Evolutionary conservation across 2,888 invertebrate genomes (phyloP), one percentile per base, ranked within the genome.

Genomic region (Drosophila affinis): DNA sequence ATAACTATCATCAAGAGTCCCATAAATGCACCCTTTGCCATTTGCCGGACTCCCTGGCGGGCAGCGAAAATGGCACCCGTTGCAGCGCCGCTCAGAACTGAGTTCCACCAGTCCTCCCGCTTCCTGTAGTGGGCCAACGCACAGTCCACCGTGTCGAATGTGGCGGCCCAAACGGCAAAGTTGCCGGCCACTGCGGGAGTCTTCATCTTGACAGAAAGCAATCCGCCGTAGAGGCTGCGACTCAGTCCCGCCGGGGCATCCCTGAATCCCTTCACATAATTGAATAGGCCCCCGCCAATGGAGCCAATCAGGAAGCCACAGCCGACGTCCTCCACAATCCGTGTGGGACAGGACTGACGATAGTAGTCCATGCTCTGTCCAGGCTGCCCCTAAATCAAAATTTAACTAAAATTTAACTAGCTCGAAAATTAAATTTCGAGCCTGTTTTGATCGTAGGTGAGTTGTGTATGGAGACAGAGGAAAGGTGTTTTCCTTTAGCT

Each of bases 291-390:
- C 6, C 85, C 86, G 6, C 87, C 85, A 21, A 85, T 76, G 45
- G 63, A 58, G 49, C 85, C 85, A 86, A 85, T 87, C 70, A 85
- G 61, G 46, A 85, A 85, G 27, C 87, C 87, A 56, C 85, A 87
- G n/a, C 85, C 85, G 51, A 83, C 83, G 54, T 87, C 85, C 72
- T 85, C 85, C 10, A 87, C 79, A 53, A 85, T 79, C 48, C 85
- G 75, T 47, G 83, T 75, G 7, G 85, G 87, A 63, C 85, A 85
- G 53, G 87, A 87, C 53, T 87, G 86, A 29, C 85, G 85, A 54
- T 74, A 85, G 48, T 87, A 87, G 52, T 85, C 87, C 86, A 87
- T 87, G 44, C 12, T 69, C 51, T 12, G 18, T 45, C 27, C 18
- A 2, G 18, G 18, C 18, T 21, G 18, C 18, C 18, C 18, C 18